phyloP scores from a whole-genome alignment of 2,797 vertebrate species.

The Acanthurus lineatus region DNA sequence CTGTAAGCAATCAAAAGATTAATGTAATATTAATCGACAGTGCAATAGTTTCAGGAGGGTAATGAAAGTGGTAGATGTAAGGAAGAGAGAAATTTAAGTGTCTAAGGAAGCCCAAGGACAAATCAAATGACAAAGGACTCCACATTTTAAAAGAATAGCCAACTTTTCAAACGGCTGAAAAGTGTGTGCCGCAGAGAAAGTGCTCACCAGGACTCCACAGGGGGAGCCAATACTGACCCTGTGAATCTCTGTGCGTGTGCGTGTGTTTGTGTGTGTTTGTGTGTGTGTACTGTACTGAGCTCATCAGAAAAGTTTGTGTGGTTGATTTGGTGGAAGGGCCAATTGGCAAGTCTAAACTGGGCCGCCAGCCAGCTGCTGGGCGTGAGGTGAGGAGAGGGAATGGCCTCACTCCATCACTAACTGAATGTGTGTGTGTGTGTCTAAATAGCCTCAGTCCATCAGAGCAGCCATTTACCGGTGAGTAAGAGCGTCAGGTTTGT shows the following conservation, averaged over 20 bases:
- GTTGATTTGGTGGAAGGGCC: constrained; percentile 68
- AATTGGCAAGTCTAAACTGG: constrained; percentile 71
- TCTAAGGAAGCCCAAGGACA: constrained; percentile 51
- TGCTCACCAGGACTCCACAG: constrained; percentile 27
- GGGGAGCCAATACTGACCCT: constrained; percentile 43
- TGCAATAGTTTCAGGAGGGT: constrained; percentile 53
- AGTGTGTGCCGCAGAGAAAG: constrained; percentile 32
- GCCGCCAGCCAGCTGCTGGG: constrained; percentile 70
- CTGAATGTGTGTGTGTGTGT: constrained; percentile 42
- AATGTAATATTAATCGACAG: constrained; percentile 59
- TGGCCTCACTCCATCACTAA: constrained; percentile 78
- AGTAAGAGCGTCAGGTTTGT: constrained; percentile 73
- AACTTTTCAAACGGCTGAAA: constrained; percentile 54
- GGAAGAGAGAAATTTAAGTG: constrained; percentile 31
- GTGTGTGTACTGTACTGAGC: constrained; percentile 51
- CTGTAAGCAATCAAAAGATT: constrained; percentile 49
- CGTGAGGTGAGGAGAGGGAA: constrained; percentile 74
- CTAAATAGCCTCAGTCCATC: constrained; percentile 71
- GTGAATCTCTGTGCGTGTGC: constrained; percentile 27
- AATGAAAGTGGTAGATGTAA: constrained; percentile 46
- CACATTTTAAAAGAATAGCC: constrained; percentile 42
- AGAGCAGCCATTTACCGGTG: constrained; percentile 72
- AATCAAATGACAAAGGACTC: constrained; percentile 51
- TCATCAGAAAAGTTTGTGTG: constrained; percentile 72
- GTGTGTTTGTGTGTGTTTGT: constrained; percentile 22